Percentiles rank a stretch among this genome's conserved stretches.
phyloP scores from a whole-genome alignment of 2,113 vertebrate species.

The Miniopterus natalensis region DNA sequence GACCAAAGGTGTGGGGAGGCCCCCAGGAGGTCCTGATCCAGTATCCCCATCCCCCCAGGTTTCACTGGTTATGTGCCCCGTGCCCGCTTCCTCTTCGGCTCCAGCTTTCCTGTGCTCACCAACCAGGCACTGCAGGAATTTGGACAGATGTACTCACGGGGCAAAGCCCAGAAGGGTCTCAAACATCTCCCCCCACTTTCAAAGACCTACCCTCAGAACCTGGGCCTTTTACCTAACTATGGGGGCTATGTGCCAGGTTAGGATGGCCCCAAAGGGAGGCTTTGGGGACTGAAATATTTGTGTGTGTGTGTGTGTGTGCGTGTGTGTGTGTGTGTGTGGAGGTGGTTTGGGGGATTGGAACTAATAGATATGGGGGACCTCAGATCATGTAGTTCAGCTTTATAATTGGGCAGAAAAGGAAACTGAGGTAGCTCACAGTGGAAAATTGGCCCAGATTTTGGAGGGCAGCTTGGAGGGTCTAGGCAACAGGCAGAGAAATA shows the following conservation, averaged over 20 bases:
- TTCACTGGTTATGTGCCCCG: conserved; percentile 88
- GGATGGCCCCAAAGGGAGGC: background rate
- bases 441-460: background rate
- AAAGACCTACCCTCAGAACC: conserved; percentile 80
- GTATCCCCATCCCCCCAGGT: conserved; percentile 74
- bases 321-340: background rate
- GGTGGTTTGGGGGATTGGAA: background rate
- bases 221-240: conserved; percentile 88
- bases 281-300: background rate
- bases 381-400: background rate
- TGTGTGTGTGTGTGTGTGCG: background rate
- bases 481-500: background rate
- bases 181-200: conserved; percentile 56
- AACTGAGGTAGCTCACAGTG: background rate
- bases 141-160: conserved; percentile 67
- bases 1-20: background rate
- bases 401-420: conserved; percentile 3
- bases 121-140: conserved; percentile 88
- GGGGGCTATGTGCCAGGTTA: conserved; percentile 91
- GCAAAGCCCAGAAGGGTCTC: background rate
- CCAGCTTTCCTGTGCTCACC: conserved; percentile 85
- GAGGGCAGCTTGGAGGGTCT: background rate
- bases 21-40: background rate
- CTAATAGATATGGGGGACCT: background rate
- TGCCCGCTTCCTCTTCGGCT: conserved; percentile 86